These are phyloP conservation scores for Apodemus sylvaticus DNA, from an alignment of 2,113 vertebrate species.

Conservation along the genomic window DNA sequence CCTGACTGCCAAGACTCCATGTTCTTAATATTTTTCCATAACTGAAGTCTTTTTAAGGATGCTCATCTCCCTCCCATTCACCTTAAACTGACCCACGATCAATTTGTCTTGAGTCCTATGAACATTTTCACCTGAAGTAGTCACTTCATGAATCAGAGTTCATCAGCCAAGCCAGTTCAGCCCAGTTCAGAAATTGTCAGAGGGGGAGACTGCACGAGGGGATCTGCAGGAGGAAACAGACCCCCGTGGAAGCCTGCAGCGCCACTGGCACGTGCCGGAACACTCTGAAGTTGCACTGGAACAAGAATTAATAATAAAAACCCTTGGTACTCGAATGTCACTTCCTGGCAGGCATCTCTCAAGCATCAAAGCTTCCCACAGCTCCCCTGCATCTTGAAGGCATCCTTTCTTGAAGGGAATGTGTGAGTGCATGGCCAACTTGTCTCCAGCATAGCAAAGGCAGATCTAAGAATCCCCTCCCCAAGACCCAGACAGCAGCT, in stretches of 20 bases:
- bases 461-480: not conserved
- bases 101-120: slow-evolving; percentile 61
- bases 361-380: not conserved
- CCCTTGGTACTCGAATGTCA: not conserved
- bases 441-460: not conserved
- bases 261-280: fast-evolving
- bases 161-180: slow-evolving; percentile 24
- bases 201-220: slow-evolving; percentile 48
- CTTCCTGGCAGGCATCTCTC: not conserved
- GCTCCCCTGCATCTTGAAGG: not conserved
- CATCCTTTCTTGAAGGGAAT: not conserved
- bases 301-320: not conserved
- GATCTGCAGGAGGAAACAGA: slow-evolving; percentile 24
- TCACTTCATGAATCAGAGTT: slow-evolving; percentile 41
- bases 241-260: slow-evolving; percentile 20
- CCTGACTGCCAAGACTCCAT: too few relatives aligned
- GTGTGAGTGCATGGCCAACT: not conserved
- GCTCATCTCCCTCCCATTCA: not conserved
- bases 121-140: slow-evolving; percentile 25
- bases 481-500: not conserved
- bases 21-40: slow-evolving; percentile 34
- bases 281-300: not conserved
- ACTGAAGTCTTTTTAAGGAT: not conserved
- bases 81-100: not conserved
- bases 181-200: slow-evolving; percentile 41